Base-by-base conservation (phyloP, 2,888 invertebrate species). In the Idaea dimidiata region DNA sequence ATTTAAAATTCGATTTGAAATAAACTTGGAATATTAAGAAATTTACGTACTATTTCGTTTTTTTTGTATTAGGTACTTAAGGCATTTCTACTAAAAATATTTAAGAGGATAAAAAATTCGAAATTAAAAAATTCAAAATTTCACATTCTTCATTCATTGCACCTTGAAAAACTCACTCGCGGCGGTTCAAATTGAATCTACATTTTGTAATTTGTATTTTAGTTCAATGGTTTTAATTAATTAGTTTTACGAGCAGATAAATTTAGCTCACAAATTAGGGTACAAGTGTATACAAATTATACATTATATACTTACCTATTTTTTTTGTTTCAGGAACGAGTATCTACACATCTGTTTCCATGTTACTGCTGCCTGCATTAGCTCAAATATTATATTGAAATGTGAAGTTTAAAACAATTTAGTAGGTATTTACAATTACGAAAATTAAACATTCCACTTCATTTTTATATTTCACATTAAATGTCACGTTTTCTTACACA, bases 301-400 rank as follows among this genome's bases (percentile, higher is more conserved):
- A 43, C 0, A 8, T 14, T 3, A 33, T 32, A 6, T 32, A 32
- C 7, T 32, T 32, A 32, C 7, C 17, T 17, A 8, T 56, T 56
- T 17, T 62, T 64, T 67, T 71, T 79, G 72, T 84, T 83, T 57
- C 87, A 90, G 90, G 87, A 58, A 72, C 82, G 54, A 83, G 73
- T 64, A 66, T 82, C 65, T 81, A 77, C 71, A 80, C 77, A 57
- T 79, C 84, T 54, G 62, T 85, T 43, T 76, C 81, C 4, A 76
- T 81, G 74, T 65, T 83, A 59, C 63, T 84, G 76, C 75, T 88
- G 71, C 78, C 84, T 66, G 76, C 78, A 69, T 68, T 88, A 74
- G 80, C 82, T 77, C 81, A 87, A 76, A 71, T 80, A 65, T 68
- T 84, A 57, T 64, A 66, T 53, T 67, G 67, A 66, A 62, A 59